phyloP scores from a whole-genome alignment of 2,797 vertebrate species.

The Microhierax caerulescens region DNA sequence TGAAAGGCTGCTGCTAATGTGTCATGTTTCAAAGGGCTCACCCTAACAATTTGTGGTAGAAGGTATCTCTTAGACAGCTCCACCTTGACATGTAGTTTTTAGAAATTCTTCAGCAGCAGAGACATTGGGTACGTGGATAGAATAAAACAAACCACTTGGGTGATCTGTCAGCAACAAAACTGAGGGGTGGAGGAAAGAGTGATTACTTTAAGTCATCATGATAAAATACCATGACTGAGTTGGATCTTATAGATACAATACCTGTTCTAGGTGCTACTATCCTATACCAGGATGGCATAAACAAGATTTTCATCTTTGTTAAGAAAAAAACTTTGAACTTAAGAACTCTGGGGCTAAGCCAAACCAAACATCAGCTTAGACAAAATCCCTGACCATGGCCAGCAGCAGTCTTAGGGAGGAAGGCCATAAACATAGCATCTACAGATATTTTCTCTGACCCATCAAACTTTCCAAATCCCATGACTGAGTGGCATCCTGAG shows the following conservation, averaged over 20 bases:
- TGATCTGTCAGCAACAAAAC: neutral
- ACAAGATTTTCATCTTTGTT: neutral
- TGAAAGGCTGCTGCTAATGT: neutral
- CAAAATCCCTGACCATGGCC: neutral
- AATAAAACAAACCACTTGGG: neutral
- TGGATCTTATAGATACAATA: neutral
- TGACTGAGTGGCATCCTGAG: neutral
- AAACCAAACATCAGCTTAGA: neutral
- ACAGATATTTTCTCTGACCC: neutral
- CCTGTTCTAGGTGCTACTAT: rapidly evolving
- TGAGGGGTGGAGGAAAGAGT: neutral
- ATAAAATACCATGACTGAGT: neutral
- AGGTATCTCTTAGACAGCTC: neutral
- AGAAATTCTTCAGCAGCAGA: neutral
- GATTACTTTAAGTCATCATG: neutral
- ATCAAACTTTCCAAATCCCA: neutral
- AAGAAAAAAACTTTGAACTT: neutral
- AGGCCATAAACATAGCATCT: neutral
- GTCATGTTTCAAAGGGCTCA: neutral
- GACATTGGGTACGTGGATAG: rapidly evolving
- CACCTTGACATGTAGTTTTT: neutral
- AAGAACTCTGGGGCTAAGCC: neutral
- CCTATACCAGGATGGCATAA: neutral
- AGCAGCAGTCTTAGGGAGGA: neutral
- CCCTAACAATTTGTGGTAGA: neutral